Evolutionary conservation across 1,140 invertebrate genomes (phyloP), one percentile per base, ranked within the genome.

Genomic region (Drosophila kepulauana): DNA sequence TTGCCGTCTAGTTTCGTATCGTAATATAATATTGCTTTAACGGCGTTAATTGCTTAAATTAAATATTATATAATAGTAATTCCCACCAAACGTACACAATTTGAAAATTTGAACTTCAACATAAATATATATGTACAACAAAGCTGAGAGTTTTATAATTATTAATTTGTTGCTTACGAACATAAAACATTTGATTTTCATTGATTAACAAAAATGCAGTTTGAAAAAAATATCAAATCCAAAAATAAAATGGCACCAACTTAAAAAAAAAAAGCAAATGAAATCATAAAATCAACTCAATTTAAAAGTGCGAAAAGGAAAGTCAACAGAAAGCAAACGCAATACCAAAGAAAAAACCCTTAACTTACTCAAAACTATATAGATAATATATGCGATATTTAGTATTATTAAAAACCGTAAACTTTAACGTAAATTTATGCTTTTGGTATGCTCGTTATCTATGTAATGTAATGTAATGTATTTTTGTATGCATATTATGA

Each of bases 401-500:
- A 38, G 51, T 57, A 48, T 10, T 49, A 74, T 84, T 75, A 88
- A 80, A 72, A 63, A 46, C 5, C 15, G 15, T 46, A 16, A 15
- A 80, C 28, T 35, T 64, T 64, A 76, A 67, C 59, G 78, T 82
- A 62, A 67, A 72, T 67, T 61, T 75, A 90, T 57, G 75, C 81
- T 81, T 88, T 88, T 89, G 85, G 85, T 88, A 88, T 88, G 86
- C 73, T 81, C 71, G 69, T 72, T 82, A 87, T 82, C 54, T 73
- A 75, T 68, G 58, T 78, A 49, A 41, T 63, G 52, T 81, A 79
- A 76, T 38, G 1, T 38, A 33, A 33, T 33, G 63, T 78, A 49
- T 41, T 25, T 25, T 25, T 63, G 52, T 81, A 79, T 79, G 41
- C 66, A 54, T 56, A 58, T 56, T 58, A 45, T 64, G 58, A 43